Conservation (phyloP, 1,140 invertebrate genomes). For the Charaxes varanes region DNA sequence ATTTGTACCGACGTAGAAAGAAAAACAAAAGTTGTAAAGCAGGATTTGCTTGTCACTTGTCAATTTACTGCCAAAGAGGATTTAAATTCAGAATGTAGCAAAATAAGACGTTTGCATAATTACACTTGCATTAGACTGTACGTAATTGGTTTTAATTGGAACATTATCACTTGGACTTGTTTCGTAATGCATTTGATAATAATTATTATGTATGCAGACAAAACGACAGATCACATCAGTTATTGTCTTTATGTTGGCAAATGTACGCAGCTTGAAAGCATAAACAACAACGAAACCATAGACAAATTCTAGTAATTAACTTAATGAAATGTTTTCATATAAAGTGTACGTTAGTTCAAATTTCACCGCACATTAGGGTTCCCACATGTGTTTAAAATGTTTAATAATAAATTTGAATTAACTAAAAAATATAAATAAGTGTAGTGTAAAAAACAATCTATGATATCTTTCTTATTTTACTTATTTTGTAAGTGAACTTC, state of each 20-base stretch:
- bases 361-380: background rate
- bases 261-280: background rate
- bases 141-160: background rate
- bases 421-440: no score
- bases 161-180: background rate
- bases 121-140: background rate
- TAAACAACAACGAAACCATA: background rate
- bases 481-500: no score
- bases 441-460: no score
- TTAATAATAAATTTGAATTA: no score
- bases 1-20: no score
- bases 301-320: background rate
- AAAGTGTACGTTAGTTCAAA: background rate
- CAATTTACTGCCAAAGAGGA: no score
- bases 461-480: no score
- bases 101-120: background rate
- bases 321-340: background rate
- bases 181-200: background rate
- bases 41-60: no score
- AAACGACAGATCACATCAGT: background rate
- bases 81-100: no score
- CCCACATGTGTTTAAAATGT: background rate
- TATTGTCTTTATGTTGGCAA: background rate
- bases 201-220: no score
- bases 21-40: no score